Conservation (phyloP, 2,888 invertebrate genomes). For the Chymomyza procnemis region DNA sequence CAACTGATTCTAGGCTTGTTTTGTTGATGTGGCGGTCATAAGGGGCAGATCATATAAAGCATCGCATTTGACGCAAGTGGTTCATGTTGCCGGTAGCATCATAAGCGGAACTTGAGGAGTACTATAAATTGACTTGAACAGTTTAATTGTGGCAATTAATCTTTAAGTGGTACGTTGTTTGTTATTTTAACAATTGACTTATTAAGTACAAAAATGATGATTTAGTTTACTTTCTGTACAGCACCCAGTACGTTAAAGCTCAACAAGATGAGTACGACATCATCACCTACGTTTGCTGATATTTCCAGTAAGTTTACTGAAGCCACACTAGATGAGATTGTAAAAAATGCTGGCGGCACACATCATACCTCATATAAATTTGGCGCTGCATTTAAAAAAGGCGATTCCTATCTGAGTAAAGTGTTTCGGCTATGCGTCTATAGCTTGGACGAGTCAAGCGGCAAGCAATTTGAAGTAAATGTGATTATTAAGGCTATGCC, state of each 20-base stretch:
- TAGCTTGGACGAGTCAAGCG: slow-evolving; percentile 69
- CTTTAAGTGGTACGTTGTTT: not conserved
- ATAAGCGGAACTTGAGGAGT: not conserved
- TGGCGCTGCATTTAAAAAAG: slow-evolving; percentile 80
- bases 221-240: too few species aligned
- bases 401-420: slow-evolving; percentile 85
- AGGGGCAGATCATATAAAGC: not conserved
- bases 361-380: slow-evolving; percentile 78
- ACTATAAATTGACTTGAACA: not conserved
- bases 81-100: not conserved
- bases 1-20: not conserved
- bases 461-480: slow-evolving; percentile 77
- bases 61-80: not conserved
- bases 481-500: slow-evolving; percentile 85
- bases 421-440: slow-evolving; percentile 81
- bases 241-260: not conserved
- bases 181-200: not conserved
- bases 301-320: slow-evolving; percentile 78
- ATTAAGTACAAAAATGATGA: not conserved
- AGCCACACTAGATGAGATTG: slow-evolving; percentile 77
- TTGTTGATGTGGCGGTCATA: not conserved
- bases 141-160: not conserved
- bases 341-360: slow-evolving; percentile 74
- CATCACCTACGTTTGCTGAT: slow-evolving; percentile 57
- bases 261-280: slow-evolving; percentile 36